Conservation (phyloP, 2,797 vertebrate species). For the Paramormyrops hopkinsi region DNA sequence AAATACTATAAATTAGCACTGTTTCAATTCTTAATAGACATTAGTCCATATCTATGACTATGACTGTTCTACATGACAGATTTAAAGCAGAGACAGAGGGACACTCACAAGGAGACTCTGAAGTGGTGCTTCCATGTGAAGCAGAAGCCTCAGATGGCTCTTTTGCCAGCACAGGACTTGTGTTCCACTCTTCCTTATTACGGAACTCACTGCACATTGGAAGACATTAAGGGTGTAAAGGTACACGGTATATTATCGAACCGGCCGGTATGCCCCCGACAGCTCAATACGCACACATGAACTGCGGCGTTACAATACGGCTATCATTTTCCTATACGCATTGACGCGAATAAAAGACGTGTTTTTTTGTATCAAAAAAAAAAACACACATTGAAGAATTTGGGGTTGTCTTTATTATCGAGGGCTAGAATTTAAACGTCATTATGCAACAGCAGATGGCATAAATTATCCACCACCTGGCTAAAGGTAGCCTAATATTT, state of each 20-base stretch:
- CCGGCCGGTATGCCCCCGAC: not conserved
- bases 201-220: slow-evolving; percentile 44
- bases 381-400: not conserved
- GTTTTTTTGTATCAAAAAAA: not conserved
- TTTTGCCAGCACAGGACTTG: slow-evolving; percentile 27
- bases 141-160: slow-evolving; percentile 52
- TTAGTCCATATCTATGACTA: not conserved
- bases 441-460: not conserved
- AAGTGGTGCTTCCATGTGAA: slow-evolving; percentile 50
- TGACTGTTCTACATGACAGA: not conserved
- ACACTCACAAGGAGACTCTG: slow-evolving; percentile 60
- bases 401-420: not conserved
- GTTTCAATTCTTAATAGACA: not conserved
- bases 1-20: not conserved
- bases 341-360: not conserved
- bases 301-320: not conserved
- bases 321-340: not conserved
- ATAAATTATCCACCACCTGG: not conserved
- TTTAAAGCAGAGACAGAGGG: not conserved
- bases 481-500: not conserved
- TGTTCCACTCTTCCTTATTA: slow-evolving; percentile 33
- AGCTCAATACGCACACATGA: not conserved
- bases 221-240: not conserved
- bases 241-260: not conserved
- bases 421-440: not conserved